Base-by-base conservation (phyloP, 2,888 invertebrate genomes). In the Crossocerus cetratus region DNA sequence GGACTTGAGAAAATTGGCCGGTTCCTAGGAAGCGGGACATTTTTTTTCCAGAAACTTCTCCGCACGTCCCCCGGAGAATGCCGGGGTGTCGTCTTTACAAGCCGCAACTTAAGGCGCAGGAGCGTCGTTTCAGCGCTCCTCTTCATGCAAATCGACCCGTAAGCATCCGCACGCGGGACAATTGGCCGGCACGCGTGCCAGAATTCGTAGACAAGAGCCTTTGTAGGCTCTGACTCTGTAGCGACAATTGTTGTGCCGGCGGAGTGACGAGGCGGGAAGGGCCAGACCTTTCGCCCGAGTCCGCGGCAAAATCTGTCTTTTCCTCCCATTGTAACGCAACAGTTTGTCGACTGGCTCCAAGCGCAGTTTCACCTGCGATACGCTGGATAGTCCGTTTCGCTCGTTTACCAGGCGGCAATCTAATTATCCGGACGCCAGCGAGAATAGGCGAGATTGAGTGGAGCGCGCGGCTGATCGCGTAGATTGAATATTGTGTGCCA, bases 401-500 rank as follows among this genome's bases (percentile, higher is more conserved):
- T 20, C 13, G 55, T 16, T 21, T 18, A 21, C 14, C 20, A 13
- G 20, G 18, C n/a, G 57, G 53, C 54, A 54, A 62, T 42, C 16
- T 20, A 16, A 60, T 23, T 42, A n/a, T 14, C 43, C n/a, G 32
- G 22, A 18, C 16, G 16, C 3, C 16, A n/a, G 18, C 16, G 59
- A 23, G 14, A 57, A 8, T 14, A 32, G 56, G 14, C 42, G 43
- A 44, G 23, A 22, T 32, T 2, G 49, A 42, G 20, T 13, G 13
- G 60, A 14, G 58, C n/a, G n/a, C n/a, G 53, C 32, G 42, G 71
- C 71, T 73, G 75, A 77, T 80, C 73, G 70, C 53, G 71, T 62
- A 49, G 65, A 69, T 57, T 57, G 63, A 73, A 65, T 74, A 67
- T 22, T 66, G 66, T 66, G 78, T 49, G 14, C 70, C 70, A 53